A percentile compares a stretch with the other conserved stretches of the same genome.
These are phyloP conservation scores for Arizona elegans DNA, from an alignment of 2,113 vertebrate genomes.

Conservation along the genomic window DNA sequence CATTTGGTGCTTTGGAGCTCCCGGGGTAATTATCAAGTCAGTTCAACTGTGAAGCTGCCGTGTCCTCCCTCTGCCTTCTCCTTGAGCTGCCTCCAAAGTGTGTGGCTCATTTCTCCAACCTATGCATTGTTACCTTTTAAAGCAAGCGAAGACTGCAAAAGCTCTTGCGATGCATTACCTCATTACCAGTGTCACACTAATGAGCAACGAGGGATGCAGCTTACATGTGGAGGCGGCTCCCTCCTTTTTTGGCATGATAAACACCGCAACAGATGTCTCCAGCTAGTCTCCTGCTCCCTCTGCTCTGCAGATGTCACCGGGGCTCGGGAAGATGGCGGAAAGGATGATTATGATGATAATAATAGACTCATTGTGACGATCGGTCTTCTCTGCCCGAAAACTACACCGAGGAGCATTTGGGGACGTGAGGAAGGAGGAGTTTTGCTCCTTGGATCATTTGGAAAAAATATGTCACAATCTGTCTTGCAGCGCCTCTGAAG, in stretches of 20 bases:
- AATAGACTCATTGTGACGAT: slow-evolving; percentile 7
- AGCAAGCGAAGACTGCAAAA: not conserved
- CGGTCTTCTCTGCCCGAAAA: not conserved
- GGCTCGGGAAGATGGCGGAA: slow-evolving; percentile 15
- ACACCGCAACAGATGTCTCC: slow-evolving; percentile 19
- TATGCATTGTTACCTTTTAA: slow-evolving; percentile 28
- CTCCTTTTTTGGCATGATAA: not conserved
- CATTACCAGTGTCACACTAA: slow-evolving; percentile 23
- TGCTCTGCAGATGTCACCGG: slow-evolving; percentile 12
- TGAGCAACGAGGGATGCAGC: slow-evolving; percentile 25
- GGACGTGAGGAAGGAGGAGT: not conserved
- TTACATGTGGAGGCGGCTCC: not conserved
- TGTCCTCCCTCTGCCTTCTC: not conserved
- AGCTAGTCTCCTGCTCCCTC: not conserved
- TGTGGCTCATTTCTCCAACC: not conserved
- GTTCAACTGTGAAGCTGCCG: not conserved
- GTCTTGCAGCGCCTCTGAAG: not conserved
- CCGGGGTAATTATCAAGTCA: not conserved
- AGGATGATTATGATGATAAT: slow-evolving; percentile 17
- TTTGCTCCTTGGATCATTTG: not conserved
- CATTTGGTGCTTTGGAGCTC: not conserved
- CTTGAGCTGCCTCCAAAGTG: not conserved
- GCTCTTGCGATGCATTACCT: slow-evolving; percentile 1
- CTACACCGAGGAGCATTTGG: not conserved
- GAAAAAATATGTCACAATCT: not conserved